These are phyloP conservation scores for Tetramorium alpestre DNA, from an alignment of 1,140 invertebrate genomes.

Conservation along the genomic window DNA sequence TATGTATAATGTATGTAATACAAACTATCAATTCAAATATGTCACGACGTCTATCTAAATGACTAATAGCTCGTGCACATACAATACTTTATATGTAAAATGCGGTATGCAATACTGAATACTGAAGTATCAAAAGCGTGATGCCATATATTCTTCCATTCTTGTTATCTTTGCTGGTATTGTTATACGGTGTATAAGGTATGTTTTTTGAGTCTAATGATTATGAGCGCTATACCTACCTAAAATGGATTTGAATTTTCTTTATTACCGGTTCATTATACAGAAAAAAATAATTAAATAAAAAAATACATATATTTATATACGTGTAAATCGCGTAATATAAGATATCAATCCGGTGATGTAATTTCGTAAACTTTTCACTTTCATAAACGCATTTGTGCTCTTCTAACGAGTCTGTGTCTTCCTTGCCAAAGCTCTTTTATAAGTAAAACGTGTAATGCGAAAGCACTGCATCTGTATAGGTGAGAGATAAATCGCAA, in stretches of 20 bases:
- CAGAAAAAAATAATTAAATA: not conserved
- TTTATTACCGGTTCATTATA: not conserved
- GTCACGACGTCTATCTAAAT: slow-evolving; percentile 55
- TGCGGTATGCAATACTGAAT: slow-evolving; percentile 46
- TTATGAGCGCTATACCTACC: not conserved
- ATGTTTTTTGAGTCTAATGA: not conserved
- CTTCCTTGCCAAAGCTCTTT: slow-evolving; percentile 31
- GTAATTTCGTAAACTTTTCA: slow-evolving; percentile 19
- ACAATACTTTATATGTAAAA: slow-evolving; percentile 50
- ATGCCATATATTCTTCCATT: slow-evolving; percentile 16
- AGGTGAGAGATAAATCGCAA: not conserved
- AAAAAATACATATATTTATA: too few species aligned
- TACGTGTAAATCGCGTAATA: not conserved
- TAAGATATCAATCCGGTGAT: slow-evolving; percentile 14
- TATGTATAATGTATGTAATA: slow-evolving; percentile 41
- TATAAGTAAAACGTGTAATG: slow-evolving; percentile 19
- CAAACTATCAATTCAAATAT: slow-evolving; percentile 55
- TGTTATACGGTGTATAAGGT: not conserved
- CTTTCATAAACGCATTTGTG: slow-evolving; percentile 40
- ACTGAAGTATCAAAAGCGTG: slow-evolving; percentile 56
- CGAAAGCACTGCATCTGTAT: slow-evolving; percentile 12
- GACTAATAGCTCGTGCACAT: slow-evolving; percentile 52
- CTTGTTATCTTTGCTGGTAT: not conserved
- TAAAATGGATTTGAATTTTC: slow-evolving; percentile 2
- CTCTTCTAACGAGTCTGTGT: slow-evolving; percentile 53